phyloP scores from a whole-genome alignment of 1,140 invertebrate genomes.

The Pseudomyrmex sp. region DNA sequence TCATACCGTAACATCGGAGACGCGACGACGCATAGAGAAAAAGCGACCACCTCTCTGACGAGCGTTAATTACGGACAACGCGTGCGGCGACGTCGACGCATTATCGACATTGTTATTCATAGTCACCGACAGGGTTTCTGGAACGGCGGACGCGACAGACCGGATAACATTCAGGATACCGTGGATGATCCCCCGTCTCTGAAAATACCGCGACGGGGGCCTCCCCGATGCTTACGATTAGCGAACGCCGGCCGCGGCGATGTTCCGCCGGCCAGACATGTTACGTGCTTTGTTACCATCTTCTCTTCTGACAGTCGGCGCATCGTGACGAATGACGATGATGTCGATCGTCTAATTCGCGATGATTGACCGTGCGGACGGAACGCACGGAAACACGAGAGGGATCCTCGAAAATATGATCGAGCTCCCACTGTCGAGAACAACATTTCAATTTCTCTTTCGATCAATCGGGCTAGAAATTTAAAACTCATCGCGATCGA shows the following conservation, averaged over 20 bases:
- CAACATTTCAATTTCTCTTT: neutral
- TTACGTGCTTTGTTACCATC: slow-evolving; percentile 47
- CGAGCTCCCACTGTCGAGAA: neutral
- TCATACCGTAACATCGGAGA: neutral
- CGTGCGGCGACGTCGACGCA: slow-evolving; percentile 21
- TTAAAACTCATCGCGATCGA: neutral
- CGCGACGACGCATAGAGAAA: slow-evolving; percentile 21
- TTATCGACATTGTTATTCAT: slow-evolving; percentile 65
- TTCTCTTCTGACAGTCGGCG: slow-evolving; percentile 25
- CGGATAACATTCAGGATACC: slow-evolving; percentile 45
- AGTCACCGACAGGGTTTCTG: slow-evolving; percentile 18
- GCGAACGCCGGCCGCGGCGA: neutral
- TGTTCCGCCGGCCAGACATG: slow-evolving; percentile 31
- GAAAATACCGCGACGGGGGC: slow-evolving; percentile 42
- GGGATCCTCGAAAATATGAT: neutral
- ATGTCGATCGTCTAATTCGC: slow-evolving; percentile 18
- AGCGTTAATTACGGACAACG: slow-evolving; percentile 59
- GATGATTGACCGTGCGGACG: neutral
- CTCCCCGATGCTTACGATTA: slow-evolving; percentile 51
- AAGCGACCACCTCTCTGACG: slow-evolving; percentile 30
- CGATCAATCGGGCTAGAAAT: neutral
- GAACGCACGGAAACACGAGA: too few species aligned
- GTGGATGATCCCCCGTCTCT: slow-evolving; percentile 45
- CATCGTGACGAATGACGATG: slow-evolving; percentile 32
- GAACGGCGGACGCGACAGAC: slow-evolving; percentile 51